Evolutionary conservation across 2,797 vertebrate genomes (phyloP).

Genomic region (Neopelma chrysocephalum): DNA sequence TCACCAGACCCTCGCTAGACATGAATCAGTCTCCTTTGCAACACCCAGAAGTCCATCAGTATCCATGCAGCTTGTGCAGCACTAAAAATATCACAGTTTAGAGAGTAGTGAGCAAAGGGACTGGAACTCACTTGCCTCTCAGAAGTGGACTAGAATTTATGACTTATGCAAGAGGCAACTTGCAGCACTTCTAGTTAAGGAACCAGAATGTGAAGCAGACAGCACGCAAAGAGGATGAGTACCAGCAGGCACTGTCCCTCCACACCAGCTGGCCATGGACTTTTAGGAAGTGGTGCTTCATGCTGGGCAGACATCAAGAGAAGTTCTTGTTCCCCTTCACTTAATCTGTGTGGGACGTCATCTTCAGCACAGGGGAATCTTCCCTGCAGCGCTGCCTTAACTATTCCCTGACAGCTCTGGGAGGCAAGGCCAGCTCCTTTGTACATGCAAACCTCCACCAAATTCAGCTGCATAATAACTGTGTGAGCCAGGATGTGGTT

Average conservation of each 20-base stretch:
- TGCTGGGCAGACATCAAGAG: not conserved
- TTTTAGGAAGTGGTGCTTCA: slow-evolving; percentile 30
- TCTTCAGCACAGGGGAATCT: not conserved
- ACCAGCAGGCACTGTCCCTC: not conserved
- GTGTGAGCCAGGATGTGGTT: not conserved
- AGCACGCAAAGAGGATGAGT: not conserved
- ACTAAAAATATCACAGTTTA: not conserved
- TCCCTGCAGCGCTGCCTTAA: not conserved
- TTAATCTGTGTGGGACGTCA: rapidly evolving
- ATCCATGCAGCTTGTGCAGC: not conserved
- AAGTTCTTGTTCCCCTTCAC: not conserved
- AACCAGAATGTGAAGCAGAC: not conserved
- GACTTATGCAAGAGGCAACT: not conserved
- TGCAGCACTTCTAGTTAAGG: not conserved
- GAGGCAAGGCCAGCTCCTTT: not conserved
- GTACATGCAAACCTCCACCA: not conserved
- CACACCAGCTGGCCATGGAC: not conserved
- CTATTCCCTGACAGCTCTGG: not conserved
- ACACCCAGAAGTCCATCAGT: not conserved
- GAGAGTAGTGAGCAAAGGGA: not conserved
- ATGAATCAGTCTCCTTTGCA: not conserved
- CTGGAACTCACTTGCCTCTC: not conserved
- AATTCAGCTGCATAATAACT: not conserved
- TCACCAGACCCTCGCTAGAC: not conserved
- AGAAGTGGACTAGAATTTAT: not conserved